Percentiles rank a stretch among this genome's conserved stretches.
Conservation (phyloP, 1,140 invertebrate genomes). For the Brachionus rubens region DNA sequence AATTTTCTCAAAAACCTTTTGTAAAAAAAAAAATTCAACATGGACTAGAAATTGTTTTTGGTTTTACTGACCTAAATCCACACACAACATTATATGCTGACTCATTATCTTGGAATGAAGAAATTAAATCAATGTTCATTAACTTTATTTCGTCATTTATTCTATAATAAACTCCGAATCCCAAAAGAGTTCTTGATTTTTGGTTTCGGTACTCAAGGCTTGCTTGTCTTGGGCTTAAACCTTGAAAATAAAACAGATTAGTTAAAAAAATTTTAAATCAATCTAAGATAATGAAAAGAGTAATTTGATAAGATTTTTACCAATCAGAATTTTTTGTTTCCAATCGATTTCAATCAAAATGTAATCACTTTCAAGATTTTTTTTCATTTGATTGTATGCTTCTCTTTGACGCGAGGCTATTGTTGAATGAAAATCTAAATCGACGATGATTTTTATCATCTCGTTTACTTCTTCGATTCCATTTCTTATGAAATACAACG, state of each 20-base stretch:
- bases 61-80: not conserved
- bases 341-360: not conserved
- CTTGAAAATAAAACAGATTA: not conserved
- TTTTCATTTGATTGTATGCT: too few species aligned
- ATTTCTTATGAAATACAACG: not conserved
- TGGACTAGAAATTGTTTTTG: too few species aligned
- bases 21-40: too few species aligned
- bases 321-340: not conserved
- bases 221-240: not conserved
- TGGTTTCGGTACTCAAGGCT: not conserved
- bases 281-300: too few species aligned
- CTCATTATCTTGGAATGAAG: not conserved
- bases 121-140: not conserved
- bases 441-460: too few species aligned
- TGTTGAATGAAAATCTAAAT: too few species aligned
- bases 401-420: too few species aligned
- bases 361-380: too few species aligned
- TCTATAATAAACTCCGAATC: not conserved
- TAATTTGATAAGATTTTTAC: too few species aligned
- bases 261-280: too few species aligned
- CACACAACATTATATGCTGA: not conserved
- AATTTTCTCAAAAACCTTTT: not conserved
- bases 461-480: not conserved
- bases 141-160: not conserved
- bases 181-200: not conserved